These are phyloP conservation scores for Xenopus tropicalis DNA, from an alignment of 2,113 vertebrate species.

Conservation along the genomic window DNA sequence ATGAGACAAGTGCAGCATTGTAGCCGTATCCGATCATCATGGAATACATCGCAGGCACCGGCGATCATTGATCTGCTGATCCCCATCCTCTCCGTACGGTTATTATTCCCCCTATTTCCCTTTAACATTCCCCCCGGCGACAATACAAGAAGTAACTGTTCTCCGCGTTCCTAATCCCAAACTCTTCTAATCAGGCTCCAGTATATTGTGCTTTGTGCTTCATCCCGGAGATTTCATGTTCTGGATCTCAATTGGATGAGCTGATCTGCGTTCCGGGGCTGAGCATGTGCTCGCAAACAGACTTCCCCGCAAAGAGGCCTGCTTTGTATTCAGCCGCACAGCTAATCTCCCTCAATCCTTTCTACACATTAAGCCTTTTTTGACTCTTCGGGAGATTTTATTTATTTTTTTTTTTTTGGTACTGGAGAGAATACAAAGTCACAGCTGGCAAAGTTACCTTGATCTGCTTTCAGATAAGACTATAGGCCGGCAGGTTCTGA, in stretches of 20 bases:
- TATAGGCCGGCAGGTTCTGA: no score
- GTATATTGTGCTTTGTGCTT: neutral
- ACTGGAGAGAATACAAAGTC: neutral
- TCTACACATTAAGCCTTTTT: constrained; percentile 11
- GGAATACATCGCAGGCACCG: no score
- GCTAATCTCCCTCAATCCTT: constrained; percentile 26
- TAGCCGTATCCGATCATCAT: no score
- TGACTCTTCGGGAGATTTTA: constrained; percentile 9
- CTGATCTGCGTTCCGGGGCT: constrained; percentile 1
- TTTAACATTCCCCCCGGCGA: neutral
- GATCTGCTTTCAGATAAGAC: neutral
- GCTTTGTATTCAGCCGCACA: constrained; percentile 8
- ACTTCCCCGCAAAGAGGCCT: constrained; percentile 3
- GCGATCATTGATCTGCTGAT: no score
- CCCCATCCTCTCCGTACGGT: neutral
- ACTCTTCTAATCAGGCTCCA: constrained; percentile 10
- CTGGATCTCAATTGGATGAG: constrained; percentile 1
- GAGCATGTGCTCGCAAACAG: neutral
- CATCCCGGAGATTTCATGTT: neutral
- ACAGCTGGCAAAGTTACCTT: neutral
- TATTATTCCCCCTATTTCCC: neutral
- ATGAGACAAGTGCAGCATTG: no score
- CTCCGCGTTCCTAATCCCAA: neutral
- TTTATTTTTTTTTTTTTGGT: neutral
- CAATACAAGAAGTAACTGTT: neutral